A percentile compares a stretch with the other conserved stretches of the same genome.
These are phyloP conservation scores for Campoplex nolae DNA, from an alignment of 2,888 invertebrate genomes.

Conservation along the genomic window DNA sequence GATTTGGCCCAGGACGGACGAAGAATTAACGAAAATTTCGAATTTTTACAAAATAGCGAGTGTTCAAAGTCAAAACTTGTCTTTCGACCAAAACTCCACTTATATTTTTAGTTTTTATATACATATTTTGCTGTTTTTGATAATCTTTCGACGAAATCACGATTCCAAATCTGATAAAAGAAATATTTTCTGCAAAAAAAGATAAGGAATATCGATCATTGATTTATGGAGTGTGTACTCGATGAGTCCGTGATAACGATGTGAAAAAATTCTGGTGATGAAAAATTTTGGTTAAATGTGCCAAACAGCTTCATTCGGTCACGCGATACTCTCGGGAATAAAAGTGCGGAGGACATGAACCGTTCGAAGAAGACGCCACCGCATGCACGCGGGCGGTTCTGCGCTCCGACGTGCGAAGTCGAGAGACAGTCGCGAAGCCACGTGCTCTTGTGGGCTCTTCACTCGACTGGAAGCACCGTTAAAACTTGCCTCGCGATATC, in stretches of 20 bases:
- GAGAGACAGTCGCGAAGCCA: slow-evolving; percentile 51
- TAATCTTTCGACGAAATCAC: too few species aligned
- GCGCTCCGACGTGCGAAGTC: slow-evolving; percentile 22
- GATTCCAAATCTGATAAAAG: too few species aligned
- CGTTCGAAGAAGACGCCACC: slow-evolving; percentile 18
- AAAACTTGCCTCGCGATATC: slow-evolving; percentile 65
- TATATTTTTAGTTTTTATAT: background rate
- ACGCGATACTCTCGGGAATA: slow-evolving; percentile 60
- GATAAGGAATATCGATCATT: background rate
- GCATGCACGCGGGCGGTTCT: slow-evolving; percentile 32
- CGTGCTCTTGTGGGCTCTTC: slow-evolving; percentile 58
- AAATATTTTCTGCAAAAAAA: background rate
- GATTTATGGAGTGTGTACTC: background rate
- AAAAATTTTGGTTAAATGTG: background rate
- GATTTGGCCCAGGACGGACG: too few species aligned
- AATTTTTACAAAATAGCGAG: too few species aligned
- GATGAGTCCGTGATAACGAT: background rate
- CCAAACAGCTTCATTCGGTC: slow-evolving; percentile 37
- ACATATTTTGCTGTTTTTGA: too few species aligned
- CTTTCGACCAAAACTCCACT: too few species aligned
- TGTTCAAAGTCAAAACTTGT: too few species aligned
- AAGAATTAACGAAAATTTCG: too few species aligned
- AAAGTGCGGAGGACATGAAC: slow-evolving; percentile 20
- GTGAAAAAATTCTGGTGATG: background rate
- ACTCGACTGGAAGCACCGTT: slow-evolving; percentile 65